Evolutionary conservation across 30 jellyfish, hydroid and myxozoan genomes (phyloP), one percentile per base, ranked within the genome.

Genomic region (Chironex yamaguchii): DNA sequence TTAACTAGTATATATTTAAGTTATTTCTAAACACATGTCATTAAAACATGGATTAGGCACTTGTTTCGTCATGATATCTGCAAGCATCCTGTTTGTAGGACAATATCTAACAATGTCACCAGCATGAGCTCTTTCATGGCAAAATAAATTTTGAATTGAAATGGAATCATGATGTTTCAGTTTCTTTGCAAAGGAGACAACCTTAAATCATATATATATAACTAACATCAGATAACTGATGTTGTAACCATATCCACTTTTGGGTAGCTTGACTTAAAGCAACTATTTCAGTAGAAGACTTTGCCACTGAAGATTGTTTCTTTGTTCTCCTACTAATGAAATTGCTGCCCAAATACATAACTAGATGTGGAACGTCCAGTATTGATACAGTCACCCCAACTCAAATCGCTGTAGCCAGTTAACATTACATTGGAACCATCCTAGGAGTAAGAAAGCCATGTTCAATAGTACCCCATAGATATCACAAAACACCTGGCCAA

Each of bases 11-110:
- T n/a, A n/a, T n/a, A n/a, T n/a, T n/a, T n/a, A n/a, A n/a, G n/a
- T n/a, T n/a, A n/a, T n/a, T 67, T 20, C n/a, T 20, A 21, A 67
- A 30, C 62, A 27, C 81, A 67, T 67, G 17, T 67, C 1, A 20
- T 67, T 33, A 67, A 67, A 27, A 20, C 30, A 20, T 67, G 53
- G 71, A 67, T 21, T 32, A 9, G 81, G 3, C 28, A 76, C 62
- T 76, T 54, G 3, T 52, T 76, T 76, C 31, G 88, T 76, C 88
- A 76, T 50, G 25, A 52, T 76, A 51, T 76, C 88, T 17, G 88
- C 88, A 29, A 76, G 31, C 83, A 76, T 76, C 25, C 53, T 36
- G 13, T 35, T 34, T 29, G 86, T 72, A 21, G 11, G 26, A 52
- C 88, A 76, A 76, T 76, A 76, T 4, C 33, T 20, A 52, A 76